Percentiles rank a stretch among this genome's conserved stretches.
Evolutionary conservation across 2,797 vertebrate genomes (phyloP).

Genomic region (Toxotes lorentzi): DNA sequence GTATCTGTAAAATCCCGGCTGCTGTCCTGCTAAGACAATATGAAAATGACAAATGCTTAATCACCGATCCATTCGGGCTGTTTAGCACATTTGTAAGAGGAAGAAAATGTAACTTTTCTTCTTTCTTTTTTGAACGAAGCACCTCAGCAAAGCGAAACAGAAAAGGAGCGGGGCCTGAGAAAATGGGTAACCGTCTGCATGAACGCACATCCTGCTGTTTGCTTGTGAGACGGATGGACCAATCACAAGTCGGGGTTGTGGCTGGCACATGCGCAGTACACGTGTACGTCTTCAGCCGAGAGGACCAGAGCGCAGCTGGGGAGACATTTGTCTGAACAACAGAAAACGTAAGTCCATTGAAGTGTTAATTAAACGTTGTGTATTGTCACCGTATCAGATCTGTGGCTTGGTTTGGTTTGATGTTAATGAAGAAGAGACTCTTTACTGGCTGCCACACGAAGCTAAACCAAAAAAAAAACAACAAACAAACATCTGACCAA

Average conservation of each 20-base stretch:
- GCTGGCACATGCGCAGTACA: constrained; percentile 60
- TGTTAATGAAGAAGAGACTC: not conserved
- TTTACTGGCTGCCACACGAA: not conserved
- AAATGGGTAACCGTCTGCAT: no score
- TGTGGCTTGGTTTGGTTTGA: not conserved
- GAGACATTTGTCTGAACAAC: not conserved
- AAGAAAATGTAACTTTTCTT: not conserved
- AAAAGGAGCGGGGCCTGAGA: not conserved
- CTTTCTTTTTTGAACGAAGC: not conserved
- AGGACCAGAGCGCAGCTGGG: not conserved
- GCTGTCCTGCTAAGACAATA: no score
- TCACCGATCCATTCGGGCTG: not conserved
- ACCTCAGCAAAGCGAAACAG: not conserved
- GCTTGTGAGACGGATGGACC: constrained; percentile 19
- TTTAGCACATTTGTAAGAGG: not conserved
- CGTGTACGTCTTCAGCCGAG: not conserved
- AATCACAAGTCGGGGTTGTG: constrained; percentile 42
- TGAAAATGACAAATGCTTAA: not conserved
- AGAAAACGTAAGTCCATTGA: constrained; percentile 59
- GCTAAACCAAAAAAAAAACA: constrained; percentile 41
- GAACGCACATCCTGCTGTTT: not conserved
- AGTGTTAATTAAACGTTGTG: not conserved
- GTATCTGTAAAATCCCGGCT: not conserved
- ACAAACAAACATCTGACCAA: constrained; percentile 23
- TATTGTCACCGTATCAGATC: fast-evolving